phyloP scores from a whole-genome alignment of 2,888 invertebrate species.

The Drosophila cracens region DNA sequence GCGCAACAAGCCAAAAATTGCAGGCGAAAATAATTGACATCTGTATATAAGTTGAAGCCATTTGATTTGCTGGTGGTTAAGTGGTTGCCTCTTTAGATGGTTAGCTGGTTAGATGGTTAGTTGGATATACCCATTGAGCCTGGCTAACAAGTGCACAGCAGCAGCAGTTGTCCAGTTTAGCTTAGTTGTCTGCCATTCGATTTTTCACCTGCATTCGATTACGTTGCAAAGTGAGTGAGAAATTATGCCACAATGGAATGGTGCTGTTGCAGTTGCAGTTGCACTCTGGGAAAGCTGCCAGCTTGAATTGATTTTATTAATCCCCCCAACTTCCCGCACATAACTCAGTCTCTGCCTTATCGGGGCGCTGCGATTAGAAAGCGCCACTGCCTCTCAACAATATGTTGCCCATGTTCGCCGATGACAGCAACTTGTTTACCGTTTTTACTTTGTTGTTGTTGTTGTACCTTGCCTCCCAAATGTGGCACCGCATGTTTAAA shows the following conservation, averaged over 20 bases:
- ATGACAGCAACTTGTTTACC: conserved; percentile 78
- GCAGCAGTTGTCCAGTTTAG: conserved; percentile 39
- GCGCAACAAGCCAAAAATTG: conserved; percentile 58
- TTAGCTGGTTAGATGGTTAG: conserved; percentile 5
- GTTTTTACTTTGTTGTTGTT: conserved; percentile 34
- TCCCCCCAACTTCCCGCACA: neutral
- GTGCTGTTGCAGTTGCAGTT: conserved; percentile 15
- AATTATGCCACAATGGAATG: conserved; percentile 50
- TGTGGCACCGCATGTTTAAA: conserved; percentile 45
- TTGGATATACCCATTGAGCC: conserved; percentile 19
- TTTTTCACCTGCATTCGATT: conserved; percentile 72
- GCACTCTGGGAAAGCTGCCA: conserved; percentile 29
- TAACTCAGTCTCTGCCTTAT: conserved; percentile 33
- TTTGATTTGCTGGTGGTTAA: conserved; percentile 61
- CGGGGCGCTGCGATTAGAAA: conserved; percentile 50
- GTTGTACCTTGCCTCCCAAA: conserved; percentile 3
- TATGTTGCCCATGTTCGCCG: conserved; percentile 55
- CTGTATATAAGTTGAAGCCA: conserved; percentile 70
- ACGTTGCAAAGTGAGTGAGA: conserved; percentile 39
- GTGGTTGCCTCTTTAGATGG: conserved; percentile 17
- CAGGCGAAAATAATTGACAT: conserved; percentile 77
- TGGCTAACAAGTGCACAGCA: conserved; percentile 51
- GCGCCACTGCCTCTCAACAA: conserved; percentile 42
- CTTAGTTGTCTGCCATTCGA: conserved; percentile 53
- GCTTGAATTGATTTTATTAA: conserved; percentile 36